Conservation (phyloP, 2,888 invertebrate genomes). For the Aphelenchoides bicaudatus region DNA sequence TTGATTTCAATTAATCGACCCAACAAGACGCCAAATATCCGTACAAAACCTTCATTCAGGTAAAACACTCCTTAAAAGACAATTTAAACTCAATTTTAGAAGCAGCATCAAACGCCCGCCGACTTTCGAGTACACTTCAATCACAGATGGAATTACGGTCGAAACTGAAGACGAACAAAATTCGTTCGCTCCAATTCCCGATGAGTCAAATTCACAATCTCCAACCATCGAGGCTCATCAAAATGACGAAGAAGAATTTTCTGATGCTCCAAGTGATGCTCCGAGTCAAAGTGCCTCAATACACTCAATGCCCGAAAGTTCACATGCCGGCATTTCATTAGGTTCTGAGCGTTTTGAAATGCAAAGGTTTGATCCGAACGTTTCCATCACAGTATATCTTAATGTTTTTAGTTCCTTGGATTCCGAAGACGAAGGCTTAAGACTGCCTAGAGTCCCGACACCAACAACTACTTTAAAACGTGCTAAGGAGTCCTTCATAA, state of each 20-base stretch:
- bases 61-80: background rate
- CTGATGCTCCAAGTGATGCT: background rate
- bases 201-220: no score
- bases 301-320: background rate
- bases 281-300: background rate
- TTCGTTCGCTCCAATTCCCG: background rate
- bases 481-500: conserved; percentile 29
- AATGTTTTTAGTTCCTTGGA: conserved; percentile 11
- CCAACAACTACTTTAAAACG: conserved; percentile 28
- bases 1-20: background rate
- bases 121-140: conserved; percentile 56
- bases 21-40: background rate
- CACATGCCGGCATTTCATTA: no score
- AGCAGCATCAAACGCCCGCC: background rate
- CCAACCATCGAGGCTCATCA: background rate
- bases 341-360: no score
- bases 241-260: conserved; percentile 19
- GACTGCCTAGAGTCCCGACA: conserved; percentile 19
- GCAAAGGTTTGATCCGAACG: no score
- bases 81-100: conserved; percentile 1
- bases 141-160: conserved; percentile 53
- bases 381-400: no score
- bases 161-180: conserved; percentile 24
- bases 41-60: background rate
- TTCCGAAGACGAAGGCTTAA: conserved; percentile 10